Percentiles rank a stretch among this genome's conserved stretches.
These are phyloP conservation scores for Aphaenogaster ashmeadi DNA, from an alignment of 1,140 invertebrate species.

Conservation along the genomic window DNA sequence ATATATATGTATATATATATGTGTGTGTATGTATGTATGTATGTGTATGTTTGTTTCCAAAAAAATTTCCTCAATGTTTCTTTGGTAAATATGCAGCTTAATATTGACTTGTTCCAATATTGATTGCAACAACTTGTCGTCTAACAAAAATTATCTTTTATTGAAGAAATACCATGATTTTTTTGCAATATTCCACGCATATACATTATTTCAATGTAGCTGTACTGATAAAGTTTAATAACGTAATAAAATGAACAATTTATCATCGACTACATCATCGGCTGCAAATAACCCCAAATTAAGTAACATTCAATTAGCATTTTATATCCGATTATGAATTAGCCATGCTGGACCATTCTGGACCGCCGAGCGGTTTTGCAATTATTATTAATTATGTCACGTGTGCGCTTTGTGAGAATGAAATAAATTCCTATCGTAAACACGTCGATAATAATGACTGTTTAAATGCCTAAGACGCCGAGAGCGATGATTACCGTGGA, in stretches of 20 bases:
- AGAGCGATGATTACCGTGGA: slow-evolving; percentile 68
- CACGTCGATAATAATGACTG: slow-evolving; percentile 69
- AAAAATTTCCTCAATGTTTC: no score
- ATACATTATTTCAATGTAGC: slow-evolving; percentile 15
- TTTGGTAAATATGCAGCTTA: no score
- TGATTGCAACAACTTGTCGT: neutral
- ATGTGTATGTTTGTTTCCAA: no score
- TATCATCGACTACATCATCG: neutral
- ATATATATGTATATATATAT: no score
- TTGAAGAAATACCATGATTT: neutral
- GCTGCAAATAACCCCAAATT: neutral
- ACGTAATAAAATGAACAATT: neutral
- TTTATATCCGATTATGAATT: slow-evolving; percentile 53
- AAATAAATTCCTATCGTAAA: slow-evolving; percentile 70
- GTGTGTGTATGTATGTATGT: no score
- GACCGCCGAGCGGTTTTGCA: slow-evolving; percentile 21
- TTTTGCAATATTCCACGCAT: neutral
- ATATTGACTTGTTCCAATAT: neutral
- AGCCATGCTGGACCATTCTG: neutral
- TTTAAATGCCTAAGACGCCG: slow-evolving; percentile 55
- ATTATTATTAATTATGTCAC: slow-evolving; percentile 75
- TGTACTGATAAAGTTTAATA: slow-evolving; percentile 1
- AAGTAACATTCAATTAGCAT: slow-evolving; percentile 54
- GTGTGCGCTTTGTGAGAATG: slow-evolving; percentile 50
- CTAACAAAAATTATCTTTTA: neutral